Evolutionary conservation across 1,140 invertebrate species (phyloP), one percentile per base, ranked within the genome.

Genomic region (Gonatopus flavifemur): DNA sequence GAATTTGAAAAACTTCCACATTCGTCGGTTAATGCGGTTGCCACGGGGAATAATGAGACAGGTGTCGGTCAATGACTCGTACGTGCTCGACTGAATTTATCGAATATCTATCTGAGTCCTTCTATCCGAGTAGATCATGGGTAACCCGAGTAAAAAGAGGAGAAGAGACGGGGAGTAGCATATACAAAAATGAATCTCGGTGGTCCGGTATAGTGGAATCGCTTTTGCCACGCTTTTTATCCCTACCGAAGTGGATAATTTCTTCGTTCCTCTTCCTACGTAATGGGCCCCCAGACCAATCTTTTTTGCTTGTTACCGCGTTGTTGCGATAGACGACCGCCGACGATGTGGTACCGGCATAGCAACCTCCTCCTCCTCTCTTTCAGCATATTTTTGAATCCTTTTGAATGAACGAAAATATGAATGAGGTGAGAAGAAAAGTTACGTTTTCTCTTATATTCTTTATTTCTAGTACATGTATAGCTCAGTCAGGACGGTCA

Each of bases 331-430:
- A 30, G 61, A 57, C 50, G 53, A 53, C 53, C 51, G 57, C 50
- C 55, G 31, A 44, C 9, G 31, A 20, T 31, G 32, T 19, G 45
- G 42, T 20, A 50, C 40, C 38, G 24, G 32, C 33, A 9, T 37
- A 42, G 40, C 18, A 21, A 24, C 39, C 47, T 21, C 38, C 37
- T 25, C 30, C 41, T 44, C 41, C n/a, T n/a, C n/a, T n/a, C n/a
- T n/a, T n/a, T n/a, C n/a, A n/a, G n/a, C n/a, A n/a, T n/a, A n/a
- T n/a, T n/a, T n/a, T n/a, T n/a, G n/a, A n/a, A n/a, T n/a, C n/a
- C n/a, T n/a, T n/a, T n/a, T n/a, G 56, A 47, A 74, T 74, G 70
- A 75, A 75, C 71, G 70, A 70, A 72, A 70, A 57, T 57, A 69
- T 72, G 72, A 75, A 75, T 73, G 68, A 62, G 68, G 54, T 13